Conservation (phyloP, 2,888 invertebrate genomes). For the Thymelicus acteon region DNA sequence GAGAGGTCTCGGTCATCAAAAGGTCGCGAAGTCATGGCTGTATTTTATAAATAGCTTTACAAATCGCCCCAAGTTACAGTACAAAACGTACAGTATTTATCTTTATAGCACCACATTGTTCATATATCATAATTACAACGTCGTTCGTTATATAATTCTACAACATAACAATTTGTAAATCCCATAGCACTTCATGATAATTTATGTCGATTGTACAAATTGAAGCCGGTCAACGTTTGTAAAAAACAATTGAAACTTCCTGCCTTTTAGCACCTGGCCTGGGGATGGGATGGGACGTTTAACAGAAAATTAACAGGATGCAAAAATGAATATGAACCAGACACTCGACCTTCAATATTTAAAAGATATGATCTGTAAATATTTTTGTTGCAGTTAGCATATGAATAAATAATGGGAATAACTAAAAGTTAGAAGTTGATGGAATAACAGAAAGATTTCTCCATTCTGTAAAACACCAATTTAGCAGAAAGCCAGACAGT, state of each 20-base stretch:
- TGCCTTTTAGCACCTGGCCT: not conserved
- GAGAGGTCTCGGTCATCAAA: not conserved
- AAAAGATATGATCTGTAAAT: no score
- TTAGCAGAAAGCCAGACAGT: no score
- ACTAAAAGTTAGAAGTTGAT: no score
- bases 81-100: no score
- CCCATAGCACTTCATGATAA: not conserved
- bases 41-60: constrained; percentile 5
- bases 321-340: not conserved
- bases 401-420: no score
- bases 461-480: no score
- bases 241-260: not conserved
- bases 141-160: no score
- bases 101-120: not conserved
- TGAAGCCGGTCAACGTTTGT: not conserved
- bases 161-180: not conserved
- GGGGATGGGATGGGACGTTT: not conserved
- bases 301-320: not conserved
- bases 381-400: no score
- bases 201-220: not conserved
- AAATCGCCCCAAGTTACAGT: not conserved
- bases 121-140: not conserved
- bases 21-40: not conserved
- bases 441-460: no score
- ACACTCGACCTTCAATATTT: no score